phyloP scores from a whole-genome alignment of 2,113 vertebrate genomes.

The Phaetusa simplex region DNA sequence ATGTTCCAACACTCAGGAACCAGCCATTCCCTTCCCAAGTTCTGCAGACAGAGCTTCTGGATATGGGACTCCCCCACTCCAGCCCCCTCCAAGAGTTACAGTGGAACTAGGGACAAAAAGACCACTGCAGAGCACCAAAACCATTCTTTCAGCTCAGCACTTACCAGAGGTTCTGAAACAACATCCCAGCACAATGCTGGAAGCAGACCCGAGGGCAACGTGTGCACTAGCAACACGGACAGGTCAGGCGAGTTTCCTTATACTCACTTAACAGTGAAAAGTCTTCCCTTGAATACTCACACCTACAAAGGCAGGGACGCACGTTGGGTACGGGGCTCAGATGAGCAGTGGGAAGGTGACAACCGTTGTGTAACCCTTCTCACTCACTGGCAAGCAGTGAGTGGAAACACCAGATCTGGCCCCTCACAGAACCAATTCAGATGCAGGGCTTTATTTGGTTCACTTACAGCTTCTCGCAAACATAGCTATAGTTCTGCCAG shows the following conservation, averaged over 20 bases:
- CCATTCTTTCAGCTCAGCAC: neutral
- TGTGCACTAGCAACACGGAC: neutral
- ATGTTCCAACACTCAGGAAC: fast-evolving
- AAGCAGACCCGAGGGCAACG: neutral
- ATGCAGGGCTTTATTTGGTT: neutral
- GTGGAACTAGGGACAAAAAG: neutral
- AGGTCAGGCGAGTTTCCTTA: neutral
- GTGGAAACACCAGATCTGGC: neutral
- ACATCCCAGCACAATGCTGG: neutral
- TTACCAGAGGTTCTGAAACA: neutral
- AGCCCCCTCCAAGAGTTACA: neutral
- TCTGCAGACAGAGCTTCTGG: neutral
- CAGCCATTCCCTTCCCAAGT: neutral
- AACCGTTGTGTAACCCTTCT: neutral
- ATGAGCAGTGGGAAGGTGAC: neutral
- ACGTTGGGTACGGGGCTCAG: neutral
- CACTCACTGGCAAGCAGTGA: neutral
- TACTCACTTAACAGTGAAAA: neutral
- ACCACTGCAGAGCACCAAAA: neutral
- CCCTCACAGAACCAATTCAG: neutral
- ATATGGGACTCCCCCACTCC: neutral
- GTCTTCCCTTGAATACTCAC: neutral
- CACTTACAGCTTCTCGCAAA: neutral
- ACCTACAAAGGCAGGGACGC: neutral
- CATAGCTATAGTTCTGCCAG: neutral